These are phyloP conservation scores for Pelecanus crispus DNA, from an alignment of 2,113 vertebrate genomes.

Conservation along the genomic window DNA sequence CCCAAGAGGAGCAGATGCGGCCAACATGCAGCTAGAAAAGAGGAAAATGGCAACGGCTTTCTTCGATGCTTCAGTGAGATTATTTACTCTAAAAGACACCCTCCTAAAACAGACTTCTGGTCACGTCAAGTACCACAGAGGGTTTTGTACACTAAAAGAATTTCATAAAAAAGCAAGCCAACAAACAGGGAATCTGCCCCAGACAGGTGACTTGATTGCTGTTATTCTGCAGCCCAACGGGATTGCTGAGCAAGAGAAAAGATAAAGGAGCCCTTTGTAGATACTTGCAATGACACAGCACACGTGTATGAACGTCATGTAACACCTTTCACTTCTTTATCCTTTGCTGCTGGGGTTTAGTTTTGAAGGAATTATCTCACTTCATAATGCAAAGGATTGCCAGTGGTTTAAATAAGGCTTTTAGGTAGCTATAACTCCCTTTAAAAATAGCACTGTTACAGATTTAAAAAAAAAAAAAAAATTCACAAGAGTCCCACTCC, in stretches of 20 bases:
- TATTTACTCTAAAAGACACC: not conserved
- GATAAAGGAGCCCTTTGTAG: slow-evolving; percentile 20
- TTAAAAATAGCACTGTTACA: not conserved
- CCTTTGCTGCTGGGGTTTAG: not conserved
- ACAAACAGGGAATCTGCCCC: not conserved
- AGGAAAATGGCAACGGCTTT: not conserved
- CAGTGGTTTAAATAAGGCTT: not conserved
- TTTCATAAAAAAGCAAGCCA: not conserved
- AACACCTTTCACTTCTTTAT: not conserved
- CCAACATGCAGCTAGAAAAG: not conserved
- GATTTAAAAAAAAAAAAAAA: not conserved
- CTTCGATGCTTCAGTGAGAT: not conserved
- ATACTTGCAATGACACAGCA: not conserved
- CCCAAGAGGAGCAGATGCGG: not conserved
- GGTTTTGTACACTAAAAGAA: not conserved
- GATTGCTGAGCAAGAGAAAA: slow-evolving; percentile 12
- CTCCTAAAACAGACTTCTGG: not conserved
- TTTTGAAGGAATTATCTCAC: slow-evolving; percentile 25
- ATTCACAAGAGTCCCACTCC: not conserved
- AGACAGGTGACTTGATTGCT: not conserved
- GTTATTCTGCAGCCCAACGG: not conserved
- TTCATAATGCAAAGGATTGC: not conserved
- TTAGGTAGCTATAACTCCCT: not conserved
- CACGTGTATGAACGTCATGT: not conserved
- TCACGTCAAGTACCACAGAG: not conserved